Evolutionary conservation across 2,888 invertebrate genomes (phyloP).

Genomic region (Rotaria sp.): DNA sequence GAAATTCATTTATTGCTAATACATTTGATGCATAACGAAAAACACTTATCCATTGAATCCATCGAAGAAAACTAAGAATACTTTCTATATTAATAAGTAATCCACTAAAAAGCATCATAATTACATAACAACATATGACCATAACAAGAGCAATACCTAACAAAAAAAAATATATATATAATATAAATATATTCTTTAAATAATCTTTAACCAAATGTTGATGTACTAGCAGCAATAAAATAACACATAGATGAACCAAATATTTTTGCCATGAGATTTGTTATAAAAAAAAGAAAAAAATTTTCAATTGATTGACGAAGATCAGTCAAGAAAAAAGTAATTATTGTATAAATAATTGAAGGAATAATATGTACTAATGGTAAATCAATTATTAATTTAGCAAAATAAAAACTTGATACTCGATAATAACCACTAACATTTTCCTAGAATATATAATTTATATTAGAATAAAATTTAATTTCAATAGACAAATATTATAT

Average conservation of each 20-base stretch:
- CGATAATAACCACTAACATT: slow-evolving; percentile 54
- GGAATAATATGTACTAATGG: slow-evolving; percentile 51
- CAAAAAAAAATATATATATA: too few species aligned
- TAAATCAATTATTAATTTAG: slow-evolving; percentile 53
- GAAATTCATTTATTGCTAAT: slow-evolving; percentile 41
- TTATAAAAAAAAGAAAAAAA: background rate
- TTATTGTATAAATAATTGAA: slow-evolving; percentile 47
- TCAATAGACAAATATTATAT: background rate
- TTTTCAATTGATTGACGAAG: background rate
- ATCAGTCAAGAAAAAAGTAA: slow-evolving; percentile 53
- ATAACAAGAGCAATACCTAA: background rate
- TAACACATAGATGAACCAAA: background rate
- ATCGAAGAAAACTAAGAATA: slow-evolving; percentile 49
- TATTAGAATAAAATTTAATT: too few species aligned
- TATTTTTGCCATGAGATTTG: background rate
- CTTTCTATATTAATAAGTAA: slow-evolving; percentile 51
- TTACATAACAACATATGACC: background rate
- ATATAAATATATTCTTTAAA: too few species aligned
- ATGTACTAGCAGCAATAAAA: background rate
- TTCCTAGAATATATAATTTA: too few species aligned
- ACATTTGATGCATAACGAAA: slow-evolving; percentile 51
- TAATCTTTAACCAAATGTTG: background rate
- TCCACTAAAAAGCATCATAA: slow-evolving; percentile 48
- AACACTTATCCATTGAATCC: slow-evolving; percentile 51
- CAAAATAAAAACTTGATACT: slow-evolving; percentile 51